Conservation (phyloP, 2,888 invertebrate species). For the Lathronympha strigana region DNA sequence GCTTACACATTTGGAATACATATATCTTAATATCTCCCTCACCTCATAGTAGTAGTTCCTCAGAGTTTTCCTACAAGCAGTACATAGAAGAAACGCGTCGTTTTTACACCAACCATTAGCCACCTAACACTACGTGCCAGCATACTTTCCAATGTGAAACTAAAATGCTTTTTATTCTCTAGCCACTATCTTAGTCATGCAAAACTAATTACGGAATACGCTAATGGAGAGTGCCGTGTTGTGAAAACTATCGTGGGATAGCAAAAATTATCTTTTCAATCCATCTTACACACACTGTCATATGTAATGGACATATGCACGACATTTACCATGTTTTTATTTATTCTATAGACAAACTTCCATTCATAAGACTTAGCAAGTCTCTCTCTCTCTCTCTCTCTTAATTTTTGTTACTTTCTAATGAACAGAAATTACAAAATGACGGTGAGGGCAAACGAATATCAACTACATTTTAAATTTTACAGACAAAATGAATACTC, state of each 20-base stretch:
- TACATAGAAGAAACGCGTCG: slow-evolving; percentile 38
- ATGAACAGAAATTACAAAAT: too few species aligned
- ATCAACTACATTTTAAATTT: too few species aligned
- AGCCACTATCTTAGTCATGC: slow-evolving; percentile 68
- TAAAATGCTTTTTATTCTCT: slow-evolving; percentile 58
- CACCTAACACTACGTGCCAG: slow-evolving; percentile 23
- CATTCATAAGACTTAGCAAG: too few species aligned
- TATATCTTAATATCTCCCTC: slow-evolving; percentile 27
- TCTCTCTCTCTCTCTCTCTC: too few species aligned
- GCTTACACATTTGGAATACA: too few species aligned
- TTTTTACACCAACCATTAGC: slow-evolving; percentile 34
- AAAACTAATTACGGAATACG: slow-evolving; percentile 68
- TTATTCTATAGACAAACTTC: too few species aligned
- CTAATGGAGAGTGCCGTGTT: slow-evolving; percentile 44
- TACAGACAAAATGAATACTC: too few species aligned
- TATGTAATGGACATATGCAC: neutral
- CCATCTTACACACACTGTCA: neutral
- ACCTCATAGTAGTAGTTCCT: too few species aligned
- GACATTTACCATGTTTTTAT: too few species aligned
- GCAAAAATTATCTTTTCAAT: slow-evolving; percentile 25
- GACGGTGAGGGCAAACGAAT: too few species aligned
- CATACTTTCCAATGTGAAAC: slow-evolving; percentile 71
- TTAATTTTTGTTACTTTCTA: too few species aligned
- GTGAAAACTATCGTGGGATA: slow-evolving; percentile 50
- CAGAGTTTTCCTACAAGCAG: slow-evolving; percentile 36